Evolutionary conservation across 2,113 vertebrate species (phyloP).

Genomic region (Proterorhinus semilunaris): DNA sequence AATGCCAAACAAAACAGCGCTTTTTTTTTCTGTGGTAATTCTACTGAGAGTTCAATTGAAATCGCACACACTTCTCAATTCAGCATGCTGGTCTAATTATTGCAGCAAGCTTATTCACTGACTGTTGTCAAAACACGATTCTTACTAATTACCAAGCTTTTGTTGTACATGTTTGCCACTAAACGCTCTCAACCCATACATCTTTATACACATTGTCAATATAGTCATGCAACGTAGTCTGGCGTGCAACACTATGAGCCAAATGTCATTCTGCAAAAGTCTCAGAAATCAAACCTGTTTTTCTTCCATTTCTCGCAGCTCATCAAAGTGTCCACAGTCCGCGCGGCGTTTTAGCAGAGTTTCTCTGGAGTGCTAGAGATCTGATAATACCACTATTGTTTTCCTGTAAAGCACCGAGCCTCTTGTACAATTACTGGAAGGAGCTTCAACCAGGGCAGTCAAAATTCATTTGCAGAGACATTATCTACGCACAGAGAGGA

Average conservation of each 20-base stretch:
- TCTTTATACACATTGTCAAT: conserved; percentile 62
- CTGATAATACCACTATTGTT: conserved; percentile 68
- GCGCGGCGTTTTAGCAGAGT: conserved; percentile 43
- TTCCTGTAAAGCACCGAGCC: conserved; percentile 69
- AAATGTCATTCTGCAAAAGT: conserved; percentile 23
- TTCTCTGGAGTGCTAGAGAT: conserved; percentile 44
- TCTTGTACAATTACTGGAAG: conserved; percentile 76
- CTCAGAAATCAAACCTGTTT: conserved; percentile 48
- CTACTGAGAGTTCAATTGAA: not conserved
- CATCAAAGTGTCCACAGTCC: conserved; percentile 41
- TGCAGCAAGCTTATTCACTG: conserved; percentile 42
- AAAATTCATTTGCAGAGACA: conserved; percentile 74
- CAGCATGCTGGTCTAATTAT: conserved; percentile 53
- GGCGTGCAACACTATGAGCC: conserved; percentile 57
- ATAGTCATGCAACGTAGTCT: conserved; percentile 39
- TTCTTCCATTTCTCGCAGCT: conserved; percentile 17
- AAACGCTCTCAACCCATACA: conserved; percentile 65
- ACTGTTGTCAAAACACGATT: conserved; percentile 75
- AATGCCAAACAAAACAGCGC: not conserved
- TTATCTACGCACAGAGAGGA: conserved; percentile 63
- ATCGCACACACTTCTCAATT: conserved; percentile 53
- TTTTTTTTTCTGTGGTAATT: no score
- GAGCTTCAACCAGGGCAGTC: conserved; percentile 67
- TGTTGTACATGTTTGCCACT: conserved; percentile 56
- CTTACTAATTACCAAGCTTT: conserved; percentile 78